Percentiles rank a stretch among this genome's conserved stretches.
Conservation (phyloP, 2,797 vertebrate genomes). For the Tympanoctomys barrerae region DNA sequence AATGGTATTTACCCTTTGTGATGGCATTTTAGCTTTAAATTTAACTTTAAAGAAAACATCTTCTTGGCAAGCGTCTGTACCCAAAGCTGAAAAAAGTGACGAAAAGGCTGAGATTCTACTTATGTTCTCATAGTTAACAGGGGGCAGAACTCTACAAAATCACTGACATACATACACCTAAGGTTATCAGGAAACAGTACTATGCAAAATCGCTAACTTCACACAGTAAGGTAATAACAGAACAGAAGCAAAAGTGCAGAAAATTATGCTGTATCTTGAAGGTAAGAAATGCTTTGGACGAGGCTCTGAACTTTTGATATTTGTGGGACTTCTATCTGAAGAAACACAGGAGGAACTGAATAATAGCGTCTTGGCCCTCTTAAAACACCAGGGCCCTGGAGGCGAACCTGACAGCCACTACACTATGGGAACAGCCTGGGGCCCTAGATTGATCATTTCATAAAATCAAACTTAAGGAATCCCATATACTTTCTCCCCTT, state of each 20-base stretch:
- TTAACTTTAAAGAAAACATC: neutral
- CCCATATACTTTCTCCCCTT: neutral
- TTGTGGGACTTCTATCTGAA: neutral
- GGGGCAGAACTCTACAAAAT: neutral
- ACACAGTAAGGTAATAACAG: neutral
- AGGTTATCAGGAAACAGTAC: neutral
- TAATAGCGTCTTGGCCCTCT: neutral
- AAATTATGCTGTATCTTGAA: neutral
- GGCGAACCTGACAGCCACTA: no score
- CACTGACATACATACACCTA: neutral
- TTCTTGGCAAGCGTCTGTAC: neutral
- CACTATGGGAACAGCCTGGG: no score
- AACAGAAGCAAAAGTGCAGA: neutral
- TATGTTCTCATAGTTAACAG: neutral
- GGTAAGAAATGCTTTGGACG: neutral
- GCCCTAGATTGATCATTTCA: neutral
- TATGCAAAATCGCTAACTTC: neutral
- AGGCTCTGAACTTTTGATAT: neutral
- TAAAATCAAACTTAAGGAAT: neutral
- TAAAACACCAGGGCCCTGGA: neutral
- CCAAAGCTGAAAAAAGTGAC: neutral
- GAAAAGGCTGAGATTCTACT: neutral
- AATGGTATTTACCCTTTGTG: neutral
- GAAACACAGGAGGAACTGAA: neutral
- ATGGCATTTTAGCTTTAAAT: slow-evolving; percentile 18